Conservation (phyloP, 2,113 vertebrate species). For the Turnix velox region DNA sequence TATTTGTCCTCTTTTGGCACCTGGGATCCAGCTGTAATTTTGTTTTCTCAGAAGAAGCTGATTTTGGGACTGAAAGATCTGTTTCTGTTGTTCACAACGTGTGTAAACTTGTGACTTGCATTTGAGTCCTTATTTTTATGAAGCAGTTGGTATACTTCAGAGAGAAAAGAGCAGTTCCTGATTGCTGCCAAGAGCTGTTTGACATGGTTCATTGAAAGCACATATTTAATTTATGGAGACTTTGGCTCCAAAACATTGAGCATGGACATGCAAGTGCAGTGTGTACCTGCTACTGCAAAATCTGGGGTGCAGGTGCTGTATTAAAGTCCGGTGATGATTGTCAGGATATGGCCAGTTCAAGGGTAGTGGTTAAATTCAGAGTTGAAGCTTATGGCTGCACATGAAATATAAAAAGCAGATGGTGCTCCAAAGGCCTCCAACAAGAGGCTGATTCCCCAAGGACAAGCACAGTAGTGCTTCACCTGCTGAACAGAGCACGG, state of each 20-base stretch:
- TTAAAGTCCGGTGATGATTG: background rate
- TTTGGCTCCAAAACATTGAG: background rate
- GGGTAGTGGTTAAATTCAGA: background rate
- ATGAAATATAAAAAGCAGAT: background rate
- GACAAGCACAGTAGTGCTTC: background rate
- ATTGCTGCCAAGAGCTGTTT: background rate
- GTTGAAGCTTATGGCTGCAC: background rate
- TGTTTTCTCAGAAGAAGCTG: background rate
- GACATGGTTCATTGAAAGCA: background rate
- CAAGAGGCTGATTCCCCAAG: background rate
- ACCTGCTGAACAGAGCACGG: background rate
- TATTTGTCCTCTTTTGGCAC: background rate
- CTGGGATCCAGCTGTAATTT: background rate
- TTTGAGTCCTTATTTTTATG: background rate
- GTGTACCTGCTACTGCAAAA: background rate
- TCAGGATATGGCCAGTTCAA: background rate
- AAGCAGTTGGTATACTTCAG: background rate
- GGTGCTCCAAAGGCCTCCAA: background rate
- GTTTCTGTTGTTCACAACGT: background rate
- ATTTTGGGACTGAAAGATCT: background rate
- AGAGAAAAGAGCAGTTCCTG: background rate
- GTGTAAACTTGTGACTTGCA: background rate
- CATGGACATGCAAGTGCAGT: background rate
- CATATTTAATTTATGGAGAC: background rate
- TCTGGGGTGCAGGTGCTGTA: background rate